Percentiles rank a stretch among this genome's conserved stretches.
phyloP scores from a whole-genome alignment of 2,797 vertebrate species.

The Danio kyathit region DNA sequence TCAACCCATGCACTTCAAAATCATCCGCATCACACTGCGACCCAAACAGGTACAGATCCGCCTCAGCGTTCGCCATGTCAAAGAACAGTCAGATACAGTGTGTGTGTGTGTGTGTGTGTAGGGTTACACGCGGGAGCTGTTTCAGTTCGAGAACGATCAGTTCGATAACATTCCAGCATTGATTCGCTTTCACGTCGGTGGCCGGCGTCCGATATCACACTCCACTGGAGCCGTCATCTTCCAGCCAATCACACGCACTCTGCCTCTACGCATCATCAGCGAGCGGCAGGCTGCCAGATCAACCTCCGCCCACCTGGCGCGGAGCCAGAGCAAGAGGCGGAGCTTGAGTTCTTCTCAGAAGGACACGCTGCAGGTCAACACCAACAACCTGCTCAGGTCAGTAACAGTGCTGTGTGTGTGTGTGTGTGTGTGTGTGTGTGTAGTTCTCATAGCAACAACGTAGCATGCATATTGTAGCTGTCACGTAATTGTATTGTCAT shows the following conservation, averaged over 20 bases:
- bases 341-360: slow-evolving; percentile 76
- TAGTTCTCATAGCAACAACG: too few relatives aligned
- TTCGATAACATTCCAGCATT: slow-evolving; percentile 87
- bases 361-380: slow-evolving; percentile 64
- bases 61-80: too few relatives aligned
- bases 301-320: slow-evolving; percentile 34
- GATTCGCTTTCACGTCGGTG: slow-evolving; percentile 83
- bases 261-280: slow-evolving; percentile 78
- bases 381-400: slow-evolving; percentile 64
- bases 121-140: slow-evolving; percentile 84
- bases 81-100: neutral
- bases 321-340: slow-evolving; percentile 69
- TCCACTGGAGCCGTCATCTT: slow-evolving; percentile 84
- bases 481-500: too few relatives aligned
- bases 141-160: slow-evolving; percentile 90
- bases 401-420: slow-evolving; percentile 4
- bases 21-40: slow-evolving; percentile 85
- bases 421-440: slow-evolving; percentile 36
- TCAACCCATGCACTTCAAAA: slow-evolving; percentile 86
- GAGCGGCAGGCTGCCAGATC: slow-evolving; percentile 67
- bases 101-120: slow-evolving; percentile 60
- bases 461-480: too few relatives aligned
- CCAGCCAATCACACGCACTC: slow-evolving; percentile 79
- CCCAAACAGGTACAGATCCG: slow-evolving; percentile 78
- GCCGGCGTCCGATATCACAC: slow-evolving; percentile 81